A percentile compares a stretch with the other conserved stretches of the same genome.
These are phyloP conservation scores for Spilarctia lutea DNA, from an alignment of 2,888 invertebrate species.

Conservation along the genomic window DNA sequence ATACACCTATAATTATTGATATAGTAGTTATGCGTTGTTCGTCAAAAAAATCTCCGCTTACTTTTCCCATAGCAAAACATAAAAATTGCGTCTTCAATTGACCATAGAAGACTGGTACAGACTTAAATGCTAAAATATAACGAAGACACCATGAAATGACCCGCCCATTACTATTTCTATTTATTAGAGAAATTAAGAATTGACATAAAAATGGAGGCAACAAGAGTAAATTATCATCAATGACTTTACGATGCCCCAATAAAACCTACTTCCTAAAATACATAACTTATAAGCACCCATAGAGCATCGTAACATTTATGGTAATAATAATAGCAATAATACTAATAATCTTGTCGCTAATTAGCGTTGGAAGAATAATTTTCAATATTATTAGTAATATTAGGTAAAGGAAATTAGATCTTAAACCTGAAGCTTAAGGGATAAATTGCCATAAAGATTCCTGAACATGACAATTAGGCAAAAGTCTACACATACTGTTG, in stretches of 20 bases:
- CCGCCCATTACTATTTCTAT: background rate
- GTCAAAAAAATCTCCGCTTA: no score
- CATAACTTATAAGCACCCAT: background rate
- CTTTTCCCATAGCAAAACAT: no score
- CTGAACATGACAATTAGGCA: slow-evolving; percentile 34
- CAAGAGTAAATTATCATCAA: background rate
- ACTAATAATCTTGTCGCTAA: background rate
- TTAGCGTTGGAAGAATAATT: background rate
- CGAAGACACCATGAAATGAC: background rate
- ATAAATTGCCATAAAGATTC: slow-evolving; percentile 7
- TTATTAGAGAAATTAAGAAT: background rate
- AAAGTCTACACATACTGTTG: slow-evolving; percentile 47
- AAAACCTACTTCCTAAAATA: background rate
- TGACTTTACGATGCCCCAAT: background rate
- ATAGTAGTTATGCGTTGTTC: background rate
- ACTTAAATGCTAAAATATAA: background rate
- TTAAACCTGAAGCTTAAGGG: slow-evolving; percentile 28
- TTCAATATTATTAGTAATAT: background rate
- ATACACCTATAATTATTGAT: background rate
- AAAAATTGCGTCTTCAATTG: no score
- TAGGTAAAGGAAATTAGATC: slow-evolving; percentile 15
- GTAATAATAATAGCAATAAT: background rate
- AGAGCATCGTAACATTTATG: background rate
- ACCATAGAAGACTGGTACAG: background rate
- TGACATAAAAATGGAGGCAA: background rate